Conservation (phyloP, 2,113 vertebrate species). For the Callocephalon fimbriatum region DNA sequence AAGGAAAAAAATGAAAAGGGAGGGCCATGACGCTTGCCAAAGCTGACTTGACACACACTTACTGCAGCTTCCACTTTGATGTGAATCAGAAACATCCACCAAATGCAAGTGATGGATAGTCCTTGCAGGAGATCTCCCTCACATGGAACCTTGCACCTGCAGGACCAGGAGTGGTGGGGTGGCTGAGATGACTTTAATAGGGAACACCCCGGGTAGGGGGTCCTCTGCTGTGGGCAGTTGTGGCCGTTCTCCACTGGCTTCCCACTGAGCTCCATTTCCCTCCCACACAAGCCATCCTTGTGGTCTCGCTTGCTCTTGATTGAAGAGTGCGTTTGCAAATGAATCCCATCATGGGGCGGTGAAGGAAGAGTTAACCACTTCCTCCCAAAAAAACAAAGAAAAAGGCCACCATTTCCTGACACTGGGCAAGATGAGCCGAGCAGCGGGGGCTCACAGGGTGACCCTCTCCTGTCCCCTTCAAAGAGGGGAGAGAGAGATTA, state of each 20-base stretch:
- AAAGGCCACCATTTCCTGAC: not conserved
- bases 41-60: not conserved
- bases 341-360: not conserved
- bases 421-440: not conserved
- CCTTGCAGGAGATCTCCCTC: not conserved
- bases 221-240: not conserved
- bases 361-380: conserved; percentile 67
- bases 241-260: not conserved
- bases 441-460: not conserved
- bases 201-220: not conserved
- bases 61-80: conserved; percentile 10
- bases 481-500: not conserved
- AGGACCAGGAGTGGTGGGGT: not conserved
- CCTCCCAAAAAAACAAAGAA: conserved; percentile 13
- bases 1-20: not conserved
- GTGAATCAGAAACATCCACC: not conserved
- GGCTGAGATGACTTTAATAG: not conserved
- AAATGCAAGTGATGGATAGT: not conserved
- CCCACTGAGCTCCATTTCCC: not conserved
- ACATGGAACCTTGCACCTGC: not conserved
- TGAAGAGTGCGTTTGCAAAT: conserved; percentile 53
- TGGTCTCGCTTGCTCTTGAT: conserved; percentile 65
- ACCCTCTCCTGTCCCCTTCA: not conserved
- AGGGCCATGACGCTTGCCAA: not conserved
- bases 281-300: conserved; percentile 48